Conservation (phyloP, 92 coral and sea anemone genomes). For the Phenganax stokvisi region DNA sequence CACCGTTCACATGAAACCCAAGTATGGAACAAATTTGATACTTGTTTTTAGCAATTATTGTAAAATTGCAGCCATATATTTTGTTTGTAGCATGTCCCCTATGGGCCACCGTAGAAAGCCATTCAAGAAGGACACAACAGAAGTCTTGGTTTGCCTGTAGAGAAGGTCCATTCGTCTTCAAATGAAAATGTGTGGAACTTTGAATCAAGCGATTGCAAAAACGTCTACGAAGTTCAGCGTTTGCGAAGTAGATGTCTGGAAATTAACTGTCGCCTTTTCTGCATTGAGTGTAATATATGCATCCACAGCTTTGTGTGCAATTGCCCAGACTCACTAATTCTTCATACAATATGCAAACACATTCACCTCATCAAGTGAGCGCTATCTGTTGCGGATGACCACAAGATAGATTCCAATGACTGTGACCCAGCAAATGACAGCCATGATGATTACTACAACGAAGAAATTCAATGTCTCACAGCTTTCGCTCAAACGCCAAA, state of each 20-base stretch:
- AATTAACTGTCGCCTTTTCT: slow-evolving; percentile 7
- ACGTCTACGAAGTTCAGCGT: slow-evolving; percentile 4
- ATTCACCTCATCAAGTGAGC: slow-evolving; percentile 43
- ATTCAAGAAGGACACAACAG: slow-evolving; percentile 9
- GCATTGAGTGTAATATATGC: slow-evolving; percentile 43
- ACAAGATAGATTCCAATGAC: neutral
- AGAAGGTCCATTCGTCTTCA: slow-evolving; percentile 8
- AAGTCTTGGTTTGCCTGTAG: slow-evolving; percentile 39
- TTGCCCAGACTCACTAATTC: slow-evolving; percentile 49
- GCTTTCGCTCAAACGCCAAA: slow-evolving; percentile 15
- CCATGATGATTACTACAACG: neutral
- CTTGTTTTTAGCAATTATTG: no score
- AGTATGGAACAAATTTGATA: no score
- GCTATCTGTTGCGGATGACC: neutral
- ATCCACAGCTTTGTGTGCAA: slow-evolving; percentile 40
- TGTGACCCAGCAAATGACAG: neutral
- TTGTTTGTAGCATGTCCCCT: no score
- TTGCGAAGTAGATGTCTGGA: slow-evolving; percentile 15
- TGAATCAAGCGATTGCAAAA: slow-evolving; percentile 1
- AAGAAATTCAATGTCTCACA: neutral
- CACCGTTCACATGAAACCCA: no score
- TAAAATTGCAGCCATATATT: no score
- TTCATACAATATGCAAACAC: slow-evolving; percentile 49
- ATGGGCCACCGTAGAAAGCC: no score
- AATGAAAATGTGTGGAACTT: slow-evolving; percentile 39